Conservation (phyloP, 1,140 invertebrate species). For the Rhynchophorus ferrugineus region DNA sequence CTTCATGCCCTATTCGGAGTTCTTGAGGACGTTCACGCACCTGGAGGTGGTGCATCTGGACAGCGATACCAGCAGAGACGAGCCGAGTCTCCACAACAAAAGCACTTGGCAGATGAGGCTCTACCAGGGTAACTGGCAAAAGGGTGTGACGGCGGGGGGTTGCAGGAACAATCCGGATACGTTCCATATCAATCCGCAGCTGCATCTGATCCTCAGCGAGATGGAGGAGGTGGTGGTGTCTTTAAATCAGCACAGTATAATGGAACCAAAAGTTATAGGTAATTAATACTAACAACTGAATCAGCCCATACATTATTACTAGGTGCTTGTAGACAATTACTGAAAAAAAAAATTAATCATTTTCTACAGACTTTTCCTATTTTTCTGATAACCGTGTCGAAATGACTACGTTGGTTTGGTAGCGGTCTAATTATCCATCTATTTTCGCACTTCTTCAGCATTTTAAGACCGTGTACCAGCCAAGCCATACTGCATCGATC, state of each 20-base stretch:
- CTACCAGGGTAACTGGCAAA: slow-evolving; percentile 80
- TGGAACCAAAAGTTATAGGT: slow-evolving; percentile 82
- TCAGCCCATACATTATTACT: too few species aligned
- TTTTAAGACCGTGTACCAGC: too few species aligned
- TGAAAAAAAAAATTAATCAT: too few species aligned
- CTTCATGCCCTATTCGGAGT: slow-evolving; percentile 81
- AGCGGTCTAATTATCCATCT: too few species aligned
- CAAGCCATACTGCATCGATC: too few species aligned
- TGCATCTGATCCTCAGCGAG: slow-evolving; percentile 72
- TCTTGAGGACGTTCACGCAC: slow-evolving; percentile 74
- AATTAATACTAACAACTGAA: too few species aligned
- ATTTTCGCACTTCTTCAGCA: too few species aligned
- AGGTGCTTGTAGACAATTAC: too few species aligned
- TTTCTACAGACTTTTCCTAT: too few species aligned
- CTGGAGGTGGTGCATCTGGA: slow-evolving; percentile 84
- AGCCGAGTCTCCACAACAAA: slow-evolving; percentile 70
- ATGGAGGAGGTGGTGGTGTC: slow-evolving; percentile 81
- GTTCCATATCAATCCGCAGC: slow-evolving; percentile 89
- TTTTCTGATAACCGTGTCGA: too few species aligned
- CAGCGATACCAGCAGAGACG: slow-evolving; percentile 75
- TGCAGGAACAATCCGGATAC: slow-evolving; percentile 87
- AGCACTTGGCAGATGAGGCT: slow-evolving; percentile 78
- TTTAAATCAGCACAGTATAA: slow-evolving; percentile 82
- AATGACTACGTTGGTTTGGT: too few species aligned
- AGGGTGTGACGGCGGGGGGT: slow-evolving; percentile 82